These are phyloP conservation scores for Barbus barbus DNA, from an alignment of 2,113 vertebrate species.

Conservation along the genomic window DNA sequence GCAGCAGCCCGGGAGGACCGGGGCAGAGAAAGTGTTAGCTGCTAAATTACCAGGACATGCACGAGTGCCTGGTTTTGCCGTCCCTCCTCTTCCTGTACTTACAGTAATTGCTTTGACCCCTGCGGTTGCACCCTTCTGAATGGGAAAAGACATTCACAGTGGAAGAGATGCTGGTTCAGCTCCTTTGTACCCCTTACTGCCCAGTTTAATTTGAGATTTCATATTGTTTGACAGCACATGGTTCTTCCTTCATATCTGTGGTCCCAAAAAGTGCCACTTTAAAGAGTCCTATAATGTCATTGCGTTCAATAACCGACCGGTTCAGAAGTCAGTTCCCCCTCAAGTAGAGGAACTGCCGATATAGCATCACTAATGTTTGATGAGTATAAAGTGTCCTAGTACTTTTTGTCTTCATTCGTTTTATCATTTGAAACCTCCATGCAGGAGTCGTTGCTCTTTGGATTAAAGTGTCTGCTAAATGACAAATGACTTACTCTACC, in stretches of 20 bases:
- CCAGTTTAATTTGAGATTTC: constrained; percentile 14
- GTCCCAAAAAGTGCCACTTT: not conserved
- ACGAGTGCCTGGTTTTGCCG: not conserved
- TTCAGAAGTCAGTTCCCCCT: not conserved
- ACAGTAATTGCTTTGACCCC: constrained; percentile 46
- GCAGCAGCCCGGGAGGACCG: not conserved
- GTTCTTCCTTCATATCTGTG: not conserved
- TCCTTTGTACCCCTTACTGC: not conserved
- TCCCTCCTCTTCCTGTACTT: constrained; percentile 37
- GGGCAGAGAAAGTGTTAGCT: not conserved
- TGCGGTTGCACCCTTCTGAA: not conserved
- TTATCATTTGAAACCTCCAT: not conserved
- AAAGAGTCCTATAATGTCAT: not conserved
- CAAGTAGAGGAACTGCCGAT: not conserved
- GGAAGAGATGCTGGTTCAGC: constrained; percentile 9
- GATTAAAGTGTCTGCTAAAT: not conserved
- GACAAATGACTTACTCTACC: not conserved
- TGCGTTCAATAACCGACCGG: not conserved
- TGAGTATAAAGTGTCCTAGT: not conserved
- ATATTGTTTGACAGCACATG: not conserved
- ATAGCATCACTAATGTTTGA: not conserved
- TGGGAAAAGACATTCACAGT: not conserved
- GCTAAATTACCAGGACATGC: constrained; percentile 17
- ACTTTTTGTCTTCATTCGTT: not conserved
- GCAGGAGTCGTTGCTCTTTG: not conserved